Conservation (phyloP, 2,888 invertebrate species). For the Junonia oenone region DNA sequence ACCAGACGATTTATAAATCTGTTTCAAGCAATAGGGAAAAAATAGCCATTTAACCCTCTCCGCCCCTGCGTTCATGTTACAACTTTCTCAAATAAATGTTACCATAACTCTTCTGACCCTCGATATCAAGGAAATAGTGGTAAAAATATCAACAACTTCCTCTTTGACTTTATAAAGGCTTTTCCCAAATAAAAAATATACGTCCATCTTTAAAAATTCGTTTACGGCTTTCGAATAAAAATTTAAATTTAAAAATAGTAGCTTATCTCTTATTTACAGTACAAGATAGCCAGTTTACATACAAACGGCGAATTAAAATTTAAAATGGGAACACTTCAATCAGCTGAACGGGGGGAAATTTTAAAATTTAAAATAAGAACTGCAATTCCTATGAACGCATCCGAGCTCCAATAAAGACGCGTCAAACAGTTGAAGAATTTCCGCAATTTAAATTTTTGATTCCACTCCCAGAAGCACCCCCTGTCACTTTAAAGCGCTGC, state of each 20-base stretch:
- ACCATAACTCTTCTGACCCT: conserved; percentile 44
- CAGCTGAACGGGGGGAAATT: conserved; percentile 2
- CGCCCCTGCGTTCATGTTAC: conserved; percentile 37
- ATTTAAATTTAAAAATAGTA: neutral
- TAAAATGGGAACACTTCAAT: neutral
- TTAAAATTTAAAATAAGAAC: conserved; percentile 27
- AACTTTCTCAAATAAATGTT: conserved; percentile 45
- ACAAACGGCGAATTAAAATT: neutral
- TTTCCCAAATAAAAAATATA: neutral
- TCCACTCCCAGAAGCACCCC: conserved; percentile 45
- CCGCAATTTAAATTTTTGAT: conserved; percentile 70
- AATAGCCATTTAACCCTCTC: conserved; percentile 58
- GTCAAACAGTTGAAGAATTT: conserved; percentile 57
- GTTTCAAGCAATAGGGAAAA: conserved; percentile 52
- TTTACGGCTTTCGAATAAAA: neutral
- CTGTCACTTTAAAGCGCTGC: conserved; percentile 50
- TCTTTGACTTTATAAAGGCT: neutral
- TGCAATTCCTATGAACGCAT: conserved; percentile 34
- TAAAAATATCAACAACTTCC: conserved; percentile 33
- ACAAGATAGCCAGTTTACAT: neutral
- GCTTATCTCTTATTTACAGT: neutral
- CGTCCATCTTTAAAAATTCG: neutral
- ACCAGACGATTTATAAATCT: conserved; percentile 58
- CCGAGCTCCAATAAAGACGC: conserved; percentile 53
- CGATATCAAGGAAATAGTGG: conserved; percentile 33